A percentile compares a stretch with the other conserved stretches of the same genome.
Evolutionary conservation across 2,888 invertebrate species (phyloP).

Genomic region (Schizaphis graminum): DNA sequence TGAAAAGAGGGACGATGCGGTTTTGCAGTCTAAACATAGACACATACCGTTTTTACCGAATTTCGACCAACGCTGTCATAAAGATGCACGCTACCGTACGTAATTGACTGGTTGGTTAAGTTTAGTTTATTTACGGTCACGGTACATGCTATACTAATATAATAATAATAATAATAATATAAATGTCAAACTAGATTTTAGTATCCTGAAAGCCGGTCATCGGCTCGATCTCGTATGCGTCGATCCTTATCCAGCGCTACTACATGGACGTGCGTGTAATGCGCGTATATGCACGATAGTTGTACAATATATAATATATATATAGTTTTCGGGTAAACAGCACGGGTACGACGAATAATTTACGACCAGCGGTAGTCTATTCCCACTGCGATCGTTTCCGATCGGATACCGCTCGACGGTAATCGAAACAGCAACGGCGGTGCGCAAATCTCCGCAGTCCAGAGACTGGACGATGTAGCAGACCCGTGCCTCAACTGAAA

Average conservation of each 20-base stretch:
- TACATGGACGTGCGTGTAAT: background rate
- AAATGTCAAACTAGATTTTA: background rate
- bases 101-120: background rate
- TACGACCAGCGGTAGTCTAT: background rate
- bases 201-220: too few relatives aligned
- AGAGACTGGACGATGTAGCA: background rate
- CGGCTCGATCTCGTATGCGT: background rate
- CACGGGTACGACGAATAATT: background rate
- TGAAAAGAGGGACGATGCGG: background rate
- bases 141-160: background rate
- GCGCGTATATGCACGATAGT: background rate
- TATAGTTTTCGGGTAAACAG: constrained; percentile 6
- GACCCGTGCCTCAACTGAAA: background rate
- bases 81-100: background rate
- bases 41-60: background rate
- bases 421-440: background rate
- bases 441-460: background rate
- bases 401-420: background rate
- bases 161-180: background rate
- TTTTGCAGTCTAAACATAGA: background rate
- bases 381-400: constrained; percentile 1
- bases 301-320: background rate
- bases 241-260: background rate
- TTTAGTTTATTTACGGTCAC: background rate
- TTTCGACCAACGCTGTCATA: background rate